Percentiles rank a stretch among this genome's conserved stretches.
Conservation (phyloP, 2,888 invertebrate genomes). For the Erannis defoliaria region DNA sequence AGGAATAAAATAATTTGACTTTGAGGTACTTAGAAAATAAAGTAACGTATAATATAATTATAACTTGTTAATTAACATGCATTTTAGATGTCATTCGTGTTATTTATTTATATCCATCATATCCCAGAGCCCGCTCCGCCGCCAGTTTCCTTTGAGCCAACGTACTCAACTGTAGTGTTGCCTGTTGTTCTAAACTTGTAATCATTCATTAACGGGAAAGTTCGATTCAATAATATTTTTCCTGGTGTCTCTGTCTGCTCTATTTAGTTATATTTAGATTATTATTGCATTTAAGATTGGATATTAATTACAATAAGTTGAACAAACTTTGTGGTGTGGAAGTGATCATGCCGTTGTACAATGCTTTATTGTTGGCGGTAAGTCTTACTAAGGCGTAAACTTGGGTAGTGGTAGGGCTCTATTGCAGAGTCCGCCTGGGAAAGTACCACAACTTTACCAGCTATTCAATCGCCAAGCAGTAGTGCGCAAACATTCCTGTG, state of each 20-base stretch:
- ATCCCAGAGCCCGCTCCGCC: too few species aligned
- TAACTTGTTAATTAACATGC: neutral
- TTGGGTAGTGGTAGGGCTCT: too few species aligned
- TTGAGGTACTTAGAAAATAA: too few species aligned
- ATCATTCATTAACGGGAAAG: slow-evolving; percentile 6
- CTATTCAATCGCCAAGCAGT: too few species aligned
- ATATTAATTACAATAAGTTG: too few species aligned
- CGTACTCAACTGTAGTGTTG: slow-evolving; percentile 12
- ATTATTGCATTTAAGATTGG: neutral
- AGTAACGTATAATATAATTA: too few species aligned
- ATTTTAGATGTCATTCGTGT: neutral
- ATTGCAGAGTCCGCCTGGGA: too few species aligned
- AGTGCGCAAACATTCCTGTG: too few species aligned
- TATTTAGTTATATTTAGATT: neutral
- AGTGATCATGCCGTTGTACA: slow-evolving; percentile 11
- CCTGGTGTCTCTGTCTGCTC: slow-evolving; percentile 36
- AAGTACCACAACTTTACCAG: too few species aligned
- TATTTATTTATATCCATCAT: neutral
- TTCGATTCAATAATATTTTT: slow-evolving; percentile 10
- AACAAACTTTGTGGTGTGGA: neutral
- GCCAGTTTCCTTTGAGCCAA: slow-evolving; percentile 16
- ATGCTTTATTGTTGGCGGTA: slow-evolving; percentile 13
- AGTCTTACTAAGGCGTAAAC: too few species aligned
- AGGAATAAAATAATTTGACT: too few species aligned
- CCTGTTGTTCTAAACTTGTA: neutral